Base-by-base conservation (phyloP, 2,113 vertebrate species). In the Uria lomvia region DNA sequence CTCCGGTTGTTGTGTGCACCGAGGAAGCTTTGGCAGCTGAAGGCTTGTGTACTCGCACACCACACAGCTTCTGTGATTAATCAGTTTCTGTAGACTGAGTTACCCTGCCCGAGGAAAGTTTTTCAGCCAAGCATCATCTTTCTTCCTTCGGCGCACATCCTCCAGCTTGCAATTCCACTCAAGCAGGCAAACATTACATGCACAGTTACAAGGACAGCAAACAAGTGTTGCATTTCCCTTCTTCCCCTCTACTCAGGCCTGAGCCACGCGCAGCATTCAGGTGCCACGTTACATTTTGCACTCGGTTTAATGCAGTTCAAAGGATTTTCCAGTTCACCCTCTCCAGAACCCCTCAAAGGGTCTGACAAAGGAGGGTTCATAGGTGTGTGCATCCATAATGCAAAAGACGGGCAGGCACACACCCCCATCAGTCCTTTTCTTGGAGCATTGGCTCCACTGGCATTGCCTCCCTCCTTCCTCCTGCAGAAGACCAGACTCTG, bases 31-130 rank as follows among this genome's bases (percentile, higher is more conserved):
- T 47, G 60, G 73, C 8, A 7, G 34, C 38, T 55, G 26, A 62
- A 89, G 45, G 32, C 36, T 52, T 56, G 47, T 0, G 9, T 52
- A 30, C 38, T 59, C 0, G 0, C 8, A 5, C 14, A 68, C 20
- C 43, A 20, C 66, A 36, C 3, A 1, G 49, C n/a, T 92, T 27
- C 76, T 78, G 16, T 15, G 26, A 63, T 63, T 71, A 81, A 78
- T 56, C 27, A 30, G 29, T 66, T 91, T 67, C 58, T 84, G 60
- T 11, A 77, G 60, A 78, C 72, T 49, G 67, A 83, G 65, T 92
- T 70, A 79, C 30, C 34, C 59, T 55, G 70, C 74, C 49, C 5
- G 3, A 94, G 60, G 47, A 92, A 95, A 91, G 58, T 22, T 90
- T 84, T 78, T 36, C 49, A 89, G 65, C 40, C 87, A 87, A 87